Base-by-base conservation (phyloP, 2,888 invertebrate genomes). In the Drosophila mulleri region DNA sequence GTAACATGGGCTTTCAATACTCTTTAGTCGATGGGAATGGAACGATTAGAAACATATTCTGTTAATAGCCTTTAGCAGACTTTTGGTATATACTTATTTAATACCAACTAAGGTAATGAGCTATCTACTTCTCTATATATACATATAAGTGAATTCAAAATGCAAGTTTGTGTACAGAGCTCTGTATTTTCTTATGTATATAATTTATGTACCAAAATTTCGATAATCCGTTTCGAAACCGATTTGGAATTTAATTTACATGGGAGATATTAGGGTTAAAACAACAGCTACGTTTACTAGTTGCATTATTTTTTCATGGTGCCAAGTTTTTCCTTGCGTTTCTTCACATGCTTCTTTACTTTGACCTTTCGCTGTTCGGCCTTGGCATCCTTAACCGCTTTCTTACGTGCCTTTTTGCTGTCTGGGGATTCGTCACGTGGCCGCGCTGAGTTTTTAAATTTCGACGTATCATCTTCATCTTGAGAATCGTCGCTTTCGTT, bases 341-440 rank as follows among this genome's bases (percentile, higher is more conserved):
- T 99, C 91, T 99, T 99, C 0, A 98, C 93, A 92, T 98, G 97
- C 92, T 99, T 99, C 86, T 98, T 98, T 0, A 97, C 94, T 94
- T 99, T 99, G 0, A 94, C 94, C 94, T 97, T 97, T 56, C 98
- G 94, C 89, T 96, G 97, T 80, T 98, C 98, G 0, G 98, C 96
- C 90, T 98, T 95, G 59, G 96, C 96, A 59, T 97, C 97, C 93
- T 98, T 98, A 0, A 98, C 94, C 0, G 96, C 96, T 87, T 98
- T 96, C 90, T 99, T 99, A 37, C 99, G 94, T 7, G 95, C 95
- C 88, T 96, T 96, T 92, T 96, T 96, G 83, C 96, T 96, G 71
- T 97, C 96, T 0, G 95, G 94, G 0, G 96, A 96, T 93, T 98
- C 98, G 83, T 96, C 95, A 79, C 96, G 95, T 0, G 97, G 96